Conservation (phyloP, 2,113 vertebrate genomes). For the rat (Rattus norvegicus) region DNA sequence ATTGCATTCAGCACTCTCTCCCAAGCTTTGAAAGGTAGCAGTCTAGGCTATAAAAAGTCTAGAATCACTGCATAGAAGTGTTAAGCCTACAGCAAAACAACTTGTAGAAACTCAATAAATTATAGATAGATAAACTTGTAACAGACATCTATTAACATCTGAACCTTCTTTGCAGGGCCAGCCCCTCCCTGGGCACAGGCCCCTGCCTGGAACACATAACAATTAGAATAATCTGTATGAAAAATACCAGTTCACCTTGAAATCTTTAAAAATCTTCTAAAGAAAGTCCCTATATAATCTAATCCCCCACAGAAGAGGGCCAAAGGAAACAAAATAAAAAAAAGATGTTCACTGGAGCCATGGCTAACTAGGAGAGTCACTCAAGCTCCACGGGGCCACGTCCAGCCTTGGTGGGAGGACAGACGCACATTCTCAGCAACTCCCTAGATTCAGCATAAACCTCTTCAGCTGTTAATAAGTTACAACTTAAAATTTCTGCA, state of each 20-base stretch:
- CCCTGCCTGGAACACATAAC: constrained; percentile 84
- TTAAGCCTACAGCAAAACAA: constrained; percentile 89
- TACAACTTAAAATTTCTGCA: constrained; percentile 89
- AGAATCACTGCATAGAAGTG: constrained; percentile 88
- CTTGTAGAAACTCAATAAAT: constrained; percentile 91
- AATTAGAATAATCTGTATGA: constrained; percentile 86
- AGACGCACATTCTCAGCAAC: constrained; percentile 84
- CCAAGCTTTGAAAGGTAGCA: constrained; percentile 86
- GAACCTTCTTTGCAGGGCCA: constrained; percentile 82
- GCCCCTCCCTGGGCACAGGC: constrained; percentile 78
- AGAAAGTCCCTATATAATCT: constrained; percentile 85
- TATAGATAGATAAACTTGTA: constrained; percentile 86
- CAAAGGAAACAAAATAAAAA: constrained; percentile 57
- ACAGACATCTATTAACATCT: constrained; percentile 86
- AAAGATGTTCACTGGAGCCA: constrained; percentile 70
- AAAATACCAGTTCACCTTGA: constrained; percentile 85
- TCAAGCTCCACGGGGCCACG: background rate
- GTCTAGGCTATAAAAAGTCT: constrained; percentile 85
- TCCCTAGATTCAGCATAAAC: constrained; percentile 86
- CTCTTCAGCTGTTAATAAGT: constrained; percentile 95
- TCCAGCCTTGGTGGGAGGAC: background rate
- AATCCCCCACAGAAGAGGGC: constrained; percentile 76
- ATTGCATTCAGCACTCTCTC: constrained; percentile 74
- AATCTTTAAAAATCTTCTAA: constrained; percentile 79
- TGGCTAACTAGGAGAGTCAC: constrained; percentile 84